Conservation (phyloP, 2,888 invertebrate genomes). For the Coleophora deauratella region DNA sequence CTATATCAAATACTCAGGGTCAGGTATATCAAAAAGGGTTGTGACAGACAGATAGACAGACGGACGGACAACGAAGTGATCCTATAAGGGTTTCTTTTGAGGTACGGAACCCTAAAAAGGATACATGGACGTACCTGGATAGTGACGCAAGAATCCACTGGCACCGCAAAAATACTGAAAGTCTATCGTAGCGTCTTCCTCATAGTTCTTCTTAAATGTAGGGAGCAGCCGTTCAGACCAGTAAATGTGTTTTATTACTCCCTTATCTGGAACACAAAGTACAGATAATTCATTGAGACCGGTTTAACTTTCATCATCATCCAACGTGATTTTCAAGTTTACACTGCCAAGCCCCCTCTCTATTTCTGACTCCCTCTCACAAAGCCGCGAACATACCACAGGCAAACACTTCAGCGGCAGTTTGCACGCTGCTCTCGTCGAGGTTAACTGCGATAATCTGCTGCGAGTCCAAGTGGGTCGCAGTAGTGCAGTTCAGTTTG, state of each 20-base stretch:
- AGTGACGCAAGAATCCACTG: slow-evolving; percentile 58
- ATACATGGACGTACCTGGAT: slow-evolving; percentile 59
- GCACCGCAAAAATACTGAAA: slow-evolving; percentile 65
- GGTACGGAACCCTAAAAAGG: too few species aligned
- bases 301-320: too few species aligned
- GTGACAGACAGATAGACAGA: too few species aligned
- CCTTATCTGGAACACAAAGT: slow-evolving; percentile 26
- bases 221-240: slow-evolving; percentile 53
- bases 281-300: neutral
- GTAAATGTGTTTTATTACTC: slow-evolving; percentile 37
- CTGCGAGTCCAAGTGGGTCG: slow-evolving; percentile 41
- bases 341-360: too few species aligned
- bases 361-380: too few species aligned
- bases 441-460: slow-evolving; percentile 39
- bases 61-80: too few species aligned
- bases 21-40: too few species aligned
- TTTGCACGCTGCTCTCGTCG: slow-evolving; percentile 51
- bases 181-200: slow-evolving; percentile 50
- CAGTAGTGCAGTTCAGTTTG: slow-evolving; percentile 30
- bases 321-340: too few species aligned
- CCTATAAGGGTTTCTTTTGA: too few species aligned
- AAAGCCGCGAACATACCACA: slow-evolving; percentile 51
- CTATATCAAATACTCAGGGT: too few species aligned
- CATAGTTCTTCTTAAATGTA: slow-evolving; percentile 55
- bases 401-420: slow-evolving; percentile 50